Evolutionary conservation across 2,888 invertebrate species (phyloP), one percentile per base, ranked within the genome.

Genomic region (Aromia moschata): DNA sequence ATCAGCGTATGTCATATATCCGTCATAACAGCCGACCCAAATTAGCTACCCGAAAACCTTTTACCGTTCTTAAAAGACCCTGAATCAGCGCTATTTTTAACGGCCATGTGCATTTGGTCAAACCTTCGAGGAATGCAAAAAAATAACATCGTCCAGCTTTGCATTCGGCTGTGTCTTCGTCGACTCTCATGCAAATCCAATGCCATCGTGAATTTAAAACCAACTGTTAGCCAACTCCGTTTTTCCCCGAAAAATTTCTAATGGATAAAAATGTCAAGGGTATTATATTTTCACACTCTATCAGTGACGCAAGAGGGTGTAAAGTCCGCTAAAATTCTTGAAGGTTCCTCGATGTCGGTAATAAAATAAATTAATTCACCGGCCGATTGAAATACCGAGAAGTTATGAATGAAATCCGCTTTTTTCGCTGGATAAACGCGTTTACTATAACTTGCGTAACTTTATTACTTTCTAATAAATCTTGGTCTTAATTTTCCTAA

Each of bases 401-500:
- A 46, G 31, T 14, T 16, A 10, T 47, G 5, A 40, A 40, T 40
- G 40, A 40, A 40, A 16, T 40, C 17, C 11, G 37, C 36, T 47
- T 47, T 36, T 36, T 33, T 47, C 47, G 14, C 18, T 36, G 33
- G 18, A 17, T 18, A 17, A 11, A 36, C 17, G 1, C 33, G 47
- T 15, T 17, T 33, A 31, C 16, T 30, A n/a, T 1, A 16, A 12
- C 37, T 47, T 37, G 18, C 43, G 20, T 17, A 37, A 47, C 12
- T 12, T 46, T 16, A 9, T 17, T 17, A 18, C 47, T 47, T 47
- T 47, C 47, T 16, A 47, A 36, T 47, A 12, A 43, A 7, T 43
- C 16, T 31, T 7, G n/a, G n/a, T 10, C 1, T 47, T 47, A 12
- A 36, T 37, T 36, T 33, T 18, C 18, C 31, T n/a, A 47, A 20